These are phyloP conservation scores for Colius striatus DNA, from an alignment of 2,113 vertebrate genomes.

Conservation along the genomic window DNA sequence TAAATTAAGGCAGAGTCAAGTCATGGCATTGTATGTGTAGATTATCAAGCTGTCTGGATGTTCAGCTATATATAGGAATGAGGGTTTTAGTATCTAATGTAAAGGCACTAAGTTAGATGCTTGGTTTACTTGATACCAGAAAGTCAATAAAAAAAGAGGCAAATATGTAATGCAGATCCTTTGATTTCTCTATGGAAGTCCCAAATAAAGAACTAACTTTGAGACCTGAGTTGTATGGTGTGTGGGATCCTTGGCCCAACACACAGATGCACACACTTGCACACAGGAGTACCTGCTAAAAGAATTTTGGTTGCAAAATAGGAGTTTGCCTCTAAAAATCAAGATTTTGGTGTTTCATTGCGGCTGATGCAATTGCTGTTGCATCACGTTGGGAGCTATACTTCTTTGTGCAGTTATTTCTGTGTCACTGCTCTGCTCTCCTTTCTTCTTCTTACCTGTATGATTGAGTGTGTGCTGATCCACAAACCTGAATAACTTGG, in stretches of 20 bases:
- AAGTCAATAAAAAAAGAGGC: neutral
- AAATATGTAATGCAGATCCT: neutral
- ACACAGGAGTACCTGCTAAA: neutral
- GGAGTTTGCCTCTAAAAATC: neutral
- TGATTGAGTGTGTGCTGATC: neutral
- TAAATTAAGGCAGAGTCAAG: neutral
- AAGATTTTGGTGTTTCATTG: neutral
- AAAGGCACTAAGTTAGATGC: neutral
- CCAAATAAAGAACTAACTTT: neutral
- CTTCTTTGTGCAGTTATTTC: neutral
- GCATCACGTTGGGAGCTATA: neutral
- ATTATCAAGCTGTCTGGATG: neutral
- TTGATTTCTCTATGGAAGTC: neutral
- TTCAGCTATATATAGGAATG: neutral
- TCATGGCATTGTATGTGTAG: accelerated
- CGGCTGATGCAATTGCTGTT: neutral
- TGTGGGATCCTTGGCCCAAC: neutral
- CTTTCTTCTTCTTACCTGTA: neutral
- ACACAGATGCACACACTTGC: neutral
- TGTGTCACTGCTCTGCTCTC: neutral
- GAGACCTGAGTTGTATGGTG: neutral
- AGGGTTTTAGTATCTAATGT: neutral
- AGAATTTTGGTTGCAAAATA: neutral
- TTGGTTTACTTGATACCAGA: neutral
- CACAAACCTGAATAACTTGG: neutral